Evolutionary conservation across 2,888 invertebrate genomes (phyloP).

Genomic region (Cyclophora punctaria): DNA sequence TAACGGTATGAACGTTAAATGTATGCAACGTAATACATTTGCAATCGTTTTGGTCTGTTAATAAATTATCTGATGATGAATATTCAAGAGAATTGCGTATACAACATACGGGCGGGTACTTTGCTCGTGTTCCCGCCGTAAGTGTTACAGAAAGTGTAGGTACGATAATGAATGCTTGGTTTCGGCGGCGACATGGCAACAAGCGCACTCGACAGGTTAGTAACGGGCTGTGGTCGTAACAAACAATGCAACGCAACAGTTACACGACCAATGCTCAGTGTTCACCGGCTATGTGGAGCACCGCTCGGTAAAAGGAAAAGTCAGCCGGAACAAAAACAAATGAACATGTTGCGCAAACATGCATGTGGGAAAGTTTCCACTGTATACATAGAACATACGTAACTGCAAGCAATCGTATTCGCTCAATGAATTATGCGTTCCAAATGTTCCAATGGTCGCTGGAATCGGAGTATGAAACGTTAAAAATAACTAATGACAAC

Average conservation of each 20-base stretch:
- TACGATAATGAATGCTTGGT: slow-evolving; percentile 17
- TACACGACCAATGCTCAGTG: slow-evolving; percentile 37
- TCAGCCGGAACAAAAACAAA: slow-evolving; percentile 65
- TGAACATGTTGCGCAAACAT: slow-evolving; percentile 60
- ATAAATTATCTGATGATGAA: no score
- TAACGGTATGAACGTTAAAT: not conserved
- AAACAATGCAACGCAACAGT: slow-evolving; percentile 32
- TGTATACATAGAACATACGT: slow-evolving; percentile 42
- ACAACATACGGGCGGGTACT: no score
- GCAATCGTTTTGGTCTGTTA: no score
- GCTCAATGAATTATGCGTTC: slow-evolving; percentile 50
- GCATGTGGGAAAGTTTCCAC: slow-evolving; percentile 68
- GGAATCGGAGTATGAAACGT: slow-evolving; percentile 36
- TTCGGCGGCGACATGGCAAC: slow-evolving; percentile 17
- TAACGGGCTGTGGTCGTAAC: slow-evolving; percentile 37
- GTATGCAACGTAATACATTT: not conserved
- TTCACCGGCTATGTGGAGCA: slow-evolving; percentile 34
- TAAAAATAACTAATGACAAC: slow-evolving; percentile 74
- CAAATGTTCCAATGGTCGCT: slow-evolving; percentile 44
- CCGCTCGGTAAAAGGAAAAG: slow-evolving; percentile 55
- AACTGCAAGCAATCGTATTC: slow-evolving; percentile 31
- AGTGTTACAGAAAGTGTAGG: slow-evolving; percentile 8
- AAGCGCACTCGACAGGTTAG: slow-evolving; percentile 28
- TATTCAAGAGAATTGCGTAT: no score
- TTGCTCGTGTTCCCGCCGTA: no score